These are phyloP conservation scores for Anhinga rufa DNA, from an alignment of 2,113 vertebrate genomes.

Conservation along the genomic window DNA sequence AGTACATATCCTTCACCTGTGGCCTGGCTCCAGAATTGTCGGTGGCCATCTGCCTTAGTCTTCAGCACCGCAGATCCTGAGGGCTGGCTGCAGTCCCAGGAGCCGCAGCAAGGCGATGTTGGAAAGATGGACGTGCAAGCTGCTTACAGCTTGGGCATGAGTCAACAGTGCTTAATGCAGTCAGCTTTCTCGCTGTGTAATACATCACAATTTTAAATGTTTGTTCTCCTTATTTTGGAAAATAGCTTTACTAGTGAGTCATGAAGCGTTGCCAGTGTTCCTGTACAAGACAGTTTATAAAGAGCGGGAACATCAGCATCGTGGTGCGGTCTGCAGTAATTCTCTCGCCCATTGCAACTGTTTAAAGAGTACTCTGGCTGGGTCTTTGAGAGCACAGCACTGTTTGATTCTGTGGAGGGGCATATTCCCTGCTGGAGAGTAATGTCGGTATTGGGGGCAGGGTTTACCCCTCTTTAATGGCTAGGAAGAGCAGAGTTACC, in stretches of 20 bases:
- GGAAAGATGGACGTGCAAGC: not conserved
- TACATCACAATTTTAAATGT: not conserved
- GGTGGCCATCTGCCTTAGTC: not conserved
- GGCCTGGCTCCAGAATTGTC: not conserved
- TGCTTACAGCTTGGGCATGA: not conserved
- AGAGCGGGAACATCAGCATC: not conserved
- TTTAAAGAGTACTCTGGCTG: not conserved
- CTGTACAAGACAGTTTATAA: rapidly evolving
- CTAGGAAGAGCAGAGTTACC: not conserved
- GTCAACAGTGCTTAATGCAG: not conserved
- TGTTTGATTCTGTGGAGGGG: not conserved
- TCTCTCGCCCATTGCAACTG: not conserved
- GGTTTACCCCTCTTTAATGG: not conserved
- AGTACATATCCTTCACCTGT: not conserved
- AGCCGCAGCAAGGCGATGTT: rapidly evolving
- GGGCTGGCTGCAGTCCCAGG: not conserved
- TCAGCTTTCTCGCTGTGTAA: not conserved
- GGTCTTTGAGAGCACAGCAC: not conserved
- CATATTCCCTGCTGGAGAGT: not conserved
- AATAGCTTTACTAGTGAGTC: not conserved
- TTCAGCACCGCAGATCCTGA: not conserved
- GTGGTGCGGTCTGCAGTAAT: not conserved
- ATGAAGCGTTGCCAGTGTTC: not conserved
- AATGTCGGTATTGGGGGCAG: not conserved
- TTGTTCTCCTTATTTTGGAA: not conserved